phyloP scores from a whole-genome alignment of 2,113 vertebrate species.

The Monopterus albus region DNA sequence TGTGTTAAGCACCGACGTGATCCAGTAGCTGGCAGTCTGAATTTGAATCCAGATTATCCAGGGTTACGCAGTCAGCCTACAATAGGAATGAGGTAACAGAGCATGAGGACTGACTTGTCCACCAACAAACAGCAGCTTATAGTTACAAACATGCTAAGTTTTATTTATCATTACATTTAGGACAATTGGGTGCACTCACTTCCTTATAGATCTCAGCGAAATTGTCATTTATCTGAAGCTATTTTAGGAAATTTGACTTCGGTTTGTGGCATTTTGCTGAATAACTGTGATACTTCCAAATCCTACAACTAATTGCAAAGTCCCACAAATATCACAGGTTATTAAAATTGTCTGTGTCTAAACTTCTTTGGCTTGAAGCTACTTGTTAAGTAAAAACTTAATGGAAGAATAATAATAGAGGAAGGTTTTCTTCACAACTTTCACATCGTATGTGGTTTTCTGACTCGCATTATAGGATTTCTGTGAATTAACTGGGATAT shows the following conservation, averaged over 20 bases:
- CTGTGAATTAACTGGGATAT: no score
- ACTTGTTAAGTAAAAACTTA: background rate
- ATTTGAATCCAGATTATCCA: constrained; percentile 24
- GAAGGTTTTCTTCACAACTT: background rate
- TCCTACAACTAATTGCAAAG: no score
- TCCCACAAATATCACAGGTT: background rate
- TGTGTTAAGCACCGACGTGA: constrained; percentile 6
- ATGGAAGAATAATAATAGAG: no score
- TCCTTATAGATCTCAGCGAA: background rate
- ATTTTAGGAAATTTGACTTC: no score
- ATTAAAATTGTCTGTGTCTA: background rate
- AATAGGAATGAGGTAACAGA: background rate
- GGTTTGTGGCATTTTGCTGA: no score
- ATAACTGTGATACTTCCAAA: no score
- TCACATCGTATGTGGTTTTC: no score
- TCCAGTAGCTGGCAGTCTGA: background rate
- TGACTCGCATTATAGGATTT: no score
- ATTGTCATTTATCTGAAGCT: no score
- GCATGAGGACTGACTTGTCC: background rate
- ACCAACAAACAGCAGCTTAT: background rate
- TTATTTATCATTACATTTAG: no score
- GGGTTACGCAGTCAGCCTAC: background rate
- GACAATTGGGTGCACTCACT: background rate
- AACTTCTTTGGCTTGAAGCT: background rate
- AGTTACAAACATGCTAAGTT: no score